Evolutionary conservation across 2,888 invertebrate genomes (phyloP).

Genomic region (Parnassius smintheus): DNA sequence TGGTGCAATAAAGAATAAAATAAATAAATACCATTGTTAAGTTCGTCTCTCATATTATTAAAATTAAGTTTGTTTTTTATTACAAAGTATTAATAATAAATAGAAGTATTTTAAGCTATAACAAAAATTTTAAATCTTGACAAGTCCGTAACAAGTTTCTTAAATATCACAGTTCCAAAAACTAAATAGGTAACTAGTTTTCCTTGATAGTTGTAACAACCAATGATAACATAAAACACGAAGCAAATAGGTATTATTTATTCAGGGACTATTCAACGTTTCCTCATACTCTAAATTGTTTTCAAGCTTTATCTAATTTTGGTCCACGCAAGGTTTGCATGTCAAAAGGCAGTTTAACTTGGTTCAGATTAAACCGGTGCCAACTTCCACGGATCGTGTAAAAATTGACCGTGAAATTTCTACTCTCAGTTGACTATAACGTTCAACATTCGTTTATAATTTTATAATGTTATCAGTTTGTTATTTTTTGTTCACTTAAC

Average conservation of each 20-base stretch:
- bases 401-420: constrained; percentile 79
- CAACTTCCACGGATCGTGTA: constrained; percentile 73
- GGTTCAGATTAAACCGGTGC: constrained; percentile 74
- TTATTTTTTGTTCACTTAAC: not conserved
- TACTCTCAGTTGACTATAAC: constrained; percentile 60
- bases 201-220: not conserved
- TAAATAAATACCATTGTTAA: too few relatives aligned
- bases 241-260: constrained; percentile 28
- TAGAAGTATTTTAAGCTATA: too few relatives aligned
- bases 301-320: constrained; percentile 56
- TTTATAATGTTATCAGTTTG: constrained; percentile 36
- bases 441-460: constrained; percentile 47
- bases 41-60: too few relatives aligned
- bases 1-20: too few relatives aligned
- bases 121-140: too few relatives aligned
- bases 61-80: too few relatives aligned
- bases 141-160: too few relatives aligned
- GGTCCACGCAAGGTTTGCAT: constrained; percentile 52
- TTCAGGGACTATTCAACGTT: constrained; percentile 45
- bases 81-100: too few relatives aligned
- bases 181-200: not conserved
- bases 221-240: constrained; percentile 1
- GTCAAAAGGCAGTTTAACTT: constrained; percentile 58
- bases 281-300: constrained; percentile 47
- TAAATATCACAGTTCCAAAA: not conserved